Evolutionary conservation across 2,113 vertebrate species (phyloP).

Genomic region (Marmota flaviventris): DNA sequence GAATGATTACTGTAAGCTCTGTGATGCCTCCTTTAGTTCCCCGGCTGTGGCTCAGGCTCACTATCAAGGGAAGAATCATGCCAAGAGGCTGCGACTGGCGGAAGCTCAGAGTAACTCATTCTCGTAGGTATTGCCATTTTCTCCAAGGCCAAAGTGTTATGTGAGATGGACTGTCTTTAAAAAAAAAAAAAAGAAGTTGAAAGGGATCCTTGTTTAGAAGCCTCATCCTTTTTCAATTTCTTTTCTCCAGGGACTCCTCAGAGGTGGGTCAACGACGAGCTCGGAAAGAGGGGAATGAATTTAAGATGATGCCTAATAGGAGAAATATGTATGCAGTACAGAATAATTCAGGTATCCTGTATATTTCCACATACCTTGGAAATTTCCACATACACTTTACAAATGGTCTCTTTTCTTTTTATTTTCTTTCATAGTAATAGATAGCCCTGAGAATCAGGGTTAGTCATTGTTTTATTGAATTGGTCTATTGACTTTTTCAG

Average conservation of each 20-base stretch:
- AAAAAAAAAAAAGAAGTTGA: neutral
- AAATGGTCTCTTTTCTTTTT: neutral
- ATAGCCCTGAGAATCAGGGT: constrained; percentile 41
- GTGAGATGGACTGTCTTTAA: constrained; percentile 37
- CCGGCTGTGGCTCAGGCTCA: constrained; percentile 97
- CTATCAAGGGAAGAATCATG: constrained; percentile 98
- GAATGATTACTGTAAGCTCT: constrained; percentile 99
- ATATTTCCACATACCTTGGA: constrained; percentile 30
- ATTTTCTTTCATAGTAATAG: constrained; percentile 29
- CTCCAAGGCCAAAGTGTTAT: constrained; percentile 69
- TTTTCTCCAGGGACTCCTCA: constrained; percentile 90
- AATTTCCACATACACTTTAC: neutral
- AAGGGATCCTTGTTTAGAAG: constrained; percentile 47
- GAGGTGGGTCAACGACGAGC: constrained; percentile 88
- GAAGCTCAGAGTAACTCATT: constrained; percentile 94
- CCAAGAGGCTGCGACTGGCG: constrained; percentile 95
- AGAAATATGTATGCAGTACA: constrained; percentile 91
- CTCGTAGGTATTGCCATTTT: constrained; percentile 92
- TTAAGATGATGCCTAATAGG: constrained; percentile 94
- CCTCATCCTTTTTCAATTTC: constrained; percentile 66
- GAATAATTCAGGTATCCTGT: constrained; percentile 92
- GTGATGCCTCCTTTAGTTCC: constrained; percentile 98
- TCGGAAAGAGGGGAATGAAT: constrained; percentile 96
- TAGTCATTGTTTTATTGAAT: neutral
- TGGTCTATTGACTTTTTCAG: neutral